phyloP scores from a whole-genome alignment of 2,888 invertebrate genomes.

The Euplagia quadripunctaria region DNA sequence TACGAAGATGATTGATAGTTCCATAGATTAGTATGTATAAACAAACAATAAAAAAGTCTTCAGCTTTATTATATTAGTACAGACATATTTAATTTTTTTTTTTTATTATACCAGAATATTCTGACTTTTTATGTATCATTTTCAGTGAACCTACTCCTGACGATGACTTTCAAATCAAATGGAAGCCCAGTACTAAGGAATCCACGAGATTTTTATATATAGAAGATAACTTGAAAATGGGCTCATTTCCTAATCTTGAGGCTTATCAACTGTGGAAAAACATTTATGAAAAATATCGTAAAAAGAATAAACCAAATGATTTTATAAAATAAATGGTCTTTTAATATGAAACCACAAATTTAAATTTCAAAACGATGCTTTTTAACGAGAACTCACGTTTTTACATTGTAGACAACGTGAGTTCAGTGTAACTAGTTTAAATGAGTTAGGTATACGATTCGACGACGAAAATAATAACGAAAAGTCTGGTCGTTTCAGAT shows the following conservation, averaged over 20 bases:
- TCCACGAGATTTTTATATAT: slow-evolving; percentile 61
- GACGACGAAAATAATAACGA: too few species aligned
- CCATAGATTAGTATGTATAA: too few species aligned
- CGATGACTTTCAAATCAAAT: slow-evolving; percentile 35
- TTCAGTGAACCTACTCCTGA: slow-evolving; percentile 71
- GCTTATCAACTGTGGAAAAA: slow-evolving; percentile 65
- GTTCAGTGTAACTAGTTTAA: background rate
- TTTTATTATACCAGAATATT: background rate
- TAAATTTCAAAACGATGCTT: too few species aligned
- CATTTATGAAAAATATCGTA: slow-evolving; percentile 60
- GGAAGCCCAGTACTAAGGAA: slow-evolving; percentile 39
- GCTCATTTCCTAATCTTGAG: slow-evolving; percentile 59
- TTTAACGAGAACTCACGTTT: background rate
- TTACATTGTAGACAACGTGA: background rate
- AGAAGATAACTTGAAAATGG: slow-evolving; percentile 62
- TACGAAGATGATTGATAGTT: too few species aligned
- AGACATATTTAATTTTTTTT: too few species aligned
- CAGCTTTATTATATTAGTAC: too few species aligned
- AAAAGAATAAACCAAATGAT: slow-evolving; percentile 45
- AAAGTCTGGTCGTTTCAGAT: too few species aligned
- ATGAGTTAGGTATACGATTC: too few species aligned
- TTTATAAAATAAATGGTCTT: slow-evolving; percentile 13
- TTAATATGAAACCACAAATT: background rate
- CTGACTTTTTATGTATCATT: slow-evolving; percentile 13
- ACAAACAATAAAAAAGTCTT: too few species aligned